Evolutionary conservation across 2,888 invertebrate species (phyloP).

Genomic region (Thelaira solivaga): DNA sequence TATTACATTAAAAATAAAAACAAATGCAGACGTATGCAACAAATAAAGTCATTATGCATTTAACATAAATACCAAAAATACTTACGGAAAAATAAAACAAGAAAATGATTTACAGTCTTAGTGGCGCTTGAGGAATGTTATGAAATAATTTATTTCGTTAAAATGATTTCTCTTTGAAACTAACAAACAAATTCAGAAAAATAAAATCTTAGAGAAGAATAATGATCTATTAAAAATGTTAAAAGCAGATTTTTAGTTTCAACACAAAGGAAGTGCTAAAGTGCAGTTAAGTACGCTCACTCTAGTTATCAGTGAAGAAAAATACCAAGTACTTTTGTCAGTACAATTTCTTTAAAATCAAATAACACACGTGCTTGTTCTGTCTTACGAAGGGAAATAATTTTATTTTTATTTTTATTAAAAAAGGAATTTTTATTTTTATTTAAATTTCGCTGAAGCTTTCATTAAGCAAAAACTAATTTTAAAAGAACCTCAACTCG

Average conservation of each 20-base stretch:
- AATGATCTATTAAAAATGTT: background rate
- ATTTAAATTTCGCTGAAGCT: no score
- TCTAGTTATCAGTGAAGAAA: no score
- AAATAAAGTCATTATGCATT: conserved; percentile 58
- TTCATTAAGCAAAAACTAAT: no score
- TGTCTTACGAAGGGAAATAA: no score
- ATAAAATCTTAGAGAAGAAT: background rate
- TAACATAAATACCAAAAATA: conserved; percentile 40
- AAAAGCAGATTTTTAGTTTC: background rate
- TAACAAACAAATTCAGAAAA: background rate
- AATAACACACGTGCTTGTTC: no score
- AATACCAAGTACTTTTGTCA: no score
- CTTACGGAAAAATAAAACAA: conserved; percentile 10
- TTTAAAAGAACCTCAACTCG: no score
- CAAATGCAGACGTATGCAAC: background rate
- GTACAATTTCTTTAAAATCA: no score
- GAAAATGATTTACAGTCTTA: conserved; percentile 58
- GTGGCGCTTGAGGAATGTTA: conserved; percentile 57
- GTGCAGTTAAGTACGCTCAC: no score
- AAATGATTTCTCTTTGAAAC: background rate
- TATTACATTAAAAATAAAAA: background rate
- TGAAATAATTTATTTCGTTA: conserved; percentile 20
- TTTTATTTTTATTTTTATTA: no score
- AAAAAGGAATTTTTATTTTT: no score
- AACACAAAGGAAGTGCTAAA: no score